A percentile compares a stretch with the other conserved stretches of the same genome.
These are phyloP conservation scores for Chionomys nivalis DNA, from an alignment of 2,113 vertebrate species.

Conservation along the genomic window DNA sequence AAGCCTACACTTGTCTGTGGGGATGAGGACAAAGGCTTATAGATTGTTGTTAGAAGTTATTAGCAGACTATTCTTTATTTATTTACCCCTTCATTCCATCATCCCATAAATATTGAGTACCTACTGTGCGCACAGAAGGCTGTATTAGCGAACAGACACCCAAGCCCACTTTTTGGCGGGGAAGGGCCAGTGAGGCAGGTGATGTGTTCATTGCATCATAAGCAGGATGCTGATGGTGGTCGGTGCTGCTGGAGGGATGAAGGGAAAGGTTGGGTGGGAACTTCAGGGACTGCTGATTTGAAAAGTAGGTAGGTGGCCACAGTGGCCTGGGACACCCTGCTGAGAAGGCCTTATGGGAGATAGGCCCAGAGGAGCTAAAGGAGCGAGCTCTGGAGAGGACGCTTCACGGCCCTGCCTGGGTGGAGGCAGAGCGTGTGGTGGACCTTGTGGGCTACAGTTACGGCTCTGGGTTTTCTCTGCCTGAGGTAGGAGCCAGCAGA, in stretches of 20 bases:
- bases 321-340: background rate
- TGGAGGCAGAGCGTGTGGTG: background rate
- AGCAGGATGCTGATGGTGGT: background rate
- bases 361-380: background rate
- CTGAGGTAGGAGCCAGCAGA: rapidly evolving
- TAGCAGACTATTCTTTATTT: background rate
- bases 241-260: background rate
- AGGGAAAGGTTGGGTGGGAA: background rate
- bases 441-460: background rate
- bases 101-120: background rate
- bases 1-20: no score
- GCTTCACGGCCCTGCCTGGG: background rate
- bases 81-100: background rate
- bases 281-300: background rate
- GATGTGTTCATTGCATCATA: background rate
- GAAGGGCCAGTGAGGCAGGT: background rate
- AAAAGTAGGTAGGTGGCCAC: no score
- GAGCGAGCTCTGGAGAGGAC: background rate
- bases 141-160: background rate
- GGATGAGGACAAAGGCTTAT: no score
- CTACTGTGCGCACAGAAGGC: background rate
- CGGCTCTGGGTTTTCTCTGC: background rate
- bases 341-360: background rate
- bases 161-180: background rate
- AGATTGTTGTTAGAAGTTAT: no score